These are phyloP conservation scores for Tiliacea aurago DNA, from an alignment of 2,888 invertebrate species.

Conservation along the genomic window DNA sequence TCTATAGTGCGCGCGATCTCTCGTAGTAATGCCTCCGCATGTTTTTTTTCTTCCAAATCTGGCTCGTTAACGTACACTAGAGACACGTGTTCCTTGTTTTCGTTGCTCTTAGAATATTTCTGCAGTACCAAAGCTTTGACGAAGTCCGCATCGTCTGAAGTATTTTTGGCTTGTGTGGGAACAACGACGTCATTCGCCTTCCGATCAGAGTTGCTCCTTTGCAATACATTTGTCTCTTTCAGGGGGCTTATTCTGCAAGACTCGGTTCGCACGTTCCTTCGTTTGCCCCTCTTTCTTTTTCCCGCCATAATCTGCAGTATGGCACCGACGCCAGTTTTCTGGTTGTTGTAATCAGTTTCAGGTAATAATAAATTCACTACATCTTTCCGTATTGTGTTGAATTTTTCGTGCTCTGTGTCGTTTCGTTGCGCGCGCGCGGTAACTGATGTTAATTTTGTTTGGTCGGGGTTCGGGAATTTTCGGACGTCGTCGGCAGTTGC, in stretches of 20 bases:
- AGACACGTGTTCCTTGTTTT: conserved; percentile 86
- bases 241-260: conserved; percentile 79
- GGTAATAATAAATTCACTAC: conserved; percentile 87
- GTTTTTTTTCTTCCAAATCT: conserved; percentile 82
- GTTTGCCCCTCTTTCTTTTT: conserved; percentile 79
- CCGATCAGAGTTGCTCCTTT: conserved; percentile 77
- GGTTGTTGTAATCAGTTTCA: conserved; percentile 81
- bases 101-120: conserved; percentile 83
- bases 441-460: conserved; percentile 75
- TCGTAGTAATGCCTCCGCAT: conserved; percentile 84
- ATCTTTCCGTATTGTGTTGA: conserved; percentile 81
- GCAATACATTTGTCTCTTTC: conserved; percentile 76
- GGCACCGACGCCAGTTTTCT: conserved; percentile 84
- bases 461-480: conserved; percentile 73
- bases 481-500: conserved; percentile 73
- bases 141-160: conserved; percentile 80
- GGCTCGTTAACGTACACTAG: conserved; percentile 84
- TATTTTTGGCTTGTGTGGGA: conserved; percentile 84
- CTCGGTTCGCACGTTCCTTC: conserved; percentile 77
- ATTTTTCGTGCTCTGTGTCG: conserved; percentile 72
- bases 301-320: conserved; percentile 88
- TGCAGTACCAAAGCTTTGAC: conserved; percentile 86
- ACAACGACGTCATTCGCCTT: conserved; percentile 67
- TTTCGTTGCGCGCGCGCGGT: conserved; percentile 77
- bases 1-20: conserved; percentile 87